Base-by-base conservation (phyloP, 2,113 vertebrate species). In the Onychorhynchus coronatus region DNA sequence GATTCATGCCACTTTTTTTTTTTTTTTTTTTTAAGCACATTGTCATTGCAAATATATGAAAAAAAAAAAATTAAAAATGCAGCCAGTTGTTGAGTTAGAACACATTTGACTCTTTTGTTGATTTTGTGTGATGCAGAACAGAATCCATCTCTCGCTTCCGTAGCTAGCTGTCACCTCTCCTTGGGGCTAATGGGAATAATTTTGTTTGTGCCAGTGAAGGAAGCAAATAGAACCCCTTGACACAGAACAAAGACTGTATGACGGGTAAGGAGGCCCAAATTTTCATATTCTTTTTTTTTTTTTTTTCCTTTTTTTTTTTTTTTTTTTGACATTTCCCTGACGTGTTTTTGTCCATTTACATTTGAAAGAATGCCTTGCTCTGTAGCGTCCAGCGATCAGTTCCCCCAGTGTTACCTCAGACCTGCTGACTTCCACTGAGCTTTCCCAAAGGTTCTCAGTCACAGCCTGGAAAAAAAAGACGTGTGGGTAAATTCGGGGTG, bases 181-280 rank as follows among this genome's bases (percentile, higher is more conserved):
- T 92, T 82, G 91, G 91, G 96, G 95, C 94, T 96, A 94, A 92
- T 94, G 94, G 85, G 82, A 97, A 58, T 96, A 90, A 92, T 85
- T 97, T 94, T 96, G 82, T 95, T 97, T 97, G 88, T 96, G 94
- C 88, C 95, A 93, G 85, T 94, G 95, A 95, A 95, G 94, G 94
- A 97, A 88, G 95, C 94, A 95, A 85, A 95, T 97, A 97, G 82
- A 93, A 46, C 41, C 92, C 95, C 46, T 80, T 96, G 92, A 92
- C 85, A 85, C 92, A 94, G 92, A 93, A 85, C 95, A 96, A 88
- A 97, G 94, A 66, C 90, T 93, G 25, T 95, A 79, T 90, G 88
- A 94, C 16, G 92, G 95, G 85, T 97, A 96, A 97, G 94, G 82
- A 96, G 92, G 96, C 92, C 95, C 94, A 91, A 46, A 78, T 94